Evolutionary conservation across 2,888 invertebrate genomes (phyloP), one percentile per base, ranked within the genome.

Genomic region (Hirtodrosophila trivittata): DNA sequence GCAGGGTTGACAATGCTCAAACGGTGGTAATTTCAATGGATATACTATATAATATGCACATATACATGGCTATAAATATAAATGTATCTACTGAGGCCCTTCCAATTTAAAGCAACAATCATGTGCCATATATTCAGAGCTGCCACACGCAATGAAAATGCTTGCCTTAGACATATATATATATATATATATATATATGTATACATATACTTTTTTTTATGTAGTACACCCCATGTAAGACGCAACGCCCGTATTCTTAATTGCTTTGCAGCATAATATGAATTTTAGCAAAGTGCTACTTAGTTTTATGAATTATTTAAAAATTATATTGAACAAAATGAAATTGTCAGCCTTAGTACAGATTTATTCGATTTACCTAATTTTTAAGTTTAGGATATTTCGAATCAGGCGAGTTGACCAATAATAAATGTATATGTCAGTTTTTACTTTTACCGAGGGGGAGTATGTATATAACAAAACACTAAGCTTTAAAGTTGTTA

Each of bases 81-180:
- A 18, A 38, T 39, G 33, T 5, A 51, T n/a, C 30, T 1, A 10
- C n/a, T 26, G 55, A 59, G 68, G 57, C 71, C 67, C 67, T 77
- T 67, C n/a, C 67, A 25, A 52, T 39, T 74, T 67, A 38, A 39
- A 73, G 41, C 54, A 47, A 55, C 33, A 50, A 56, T 42, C 32
- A 35, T 50, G 38, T 67, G 51, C 80, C 83, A 86, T 80, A 86
- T 80, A 86, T 66, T 7, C 78, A 56, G 70, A 86, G 86, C 63
- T 86, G 78, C 78, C 78, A 80, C 83, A 86, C 76, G 78, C 86
- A 75, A 75, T 63, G 86, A 63, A 80, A 65, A 65, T 52, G 39
- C 49, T 71, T 16, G n/a, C n/a, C n/a, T 14, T 43, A 26, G 28
- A 37, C 26, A 43, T 6, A 49, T 7, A 25, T 18, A 21, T 12